A percentile compares a stretch with the other conserved stretches of the same genome.
Conservation (phyloP, 2,888 invertebrate genomes). For the Nephrotoma guestfalica region DNA sequence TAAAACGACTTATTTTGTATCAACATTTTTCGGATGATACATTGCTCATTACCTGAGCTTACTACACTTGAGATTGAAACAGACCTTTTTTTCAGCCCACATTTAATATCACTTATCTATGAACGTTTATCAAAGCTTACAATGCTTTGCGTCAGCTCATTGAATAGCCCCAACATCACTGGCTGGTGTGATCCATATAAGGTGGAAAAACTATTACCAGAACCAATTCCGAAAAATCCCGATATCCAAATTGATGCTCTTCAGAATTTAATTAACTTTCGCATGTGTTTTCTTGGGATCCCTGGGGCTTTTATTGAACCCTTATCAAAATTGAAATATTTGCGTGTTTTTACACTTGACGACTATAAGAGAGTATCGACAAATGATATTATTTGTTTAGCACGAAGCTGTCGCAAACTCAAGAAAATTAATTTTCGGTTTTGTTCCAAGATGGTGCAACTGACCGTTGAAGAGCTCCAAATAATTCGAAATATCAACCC, state of each 20-base stretch:
- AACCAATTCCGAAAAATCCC: neutral
- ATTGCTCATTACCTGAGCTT: neutral
- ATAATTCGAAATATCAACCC: neutral
- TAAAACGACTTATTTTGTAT: neutral
- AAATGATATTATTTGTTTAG: neutral
- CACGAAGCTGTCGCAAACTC: neutral
- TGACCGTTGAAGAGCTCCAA: neutral
- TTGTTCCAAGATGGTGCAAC: neutral
- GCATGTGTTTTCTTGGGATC: neutral
- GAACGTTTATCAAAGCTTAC: neutral
- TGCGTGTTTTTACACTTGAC: neutral
- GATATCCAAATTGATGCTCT: neutral
- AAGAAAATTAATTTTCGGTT: neutral
- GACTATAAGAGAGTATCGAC: neutral
- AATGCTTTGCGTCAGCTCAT: neutral
- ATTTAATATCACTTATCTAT: neutral
- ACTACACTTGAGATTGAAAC: neutral
- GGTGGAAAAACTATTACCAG: neutral
- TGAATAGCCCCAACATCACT: neutral
- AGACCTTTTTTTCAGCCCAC: neutral
- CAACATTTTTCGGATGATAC: neutral
- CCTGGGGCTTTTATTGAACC: neutral
- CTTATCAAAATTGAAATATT: neutral
- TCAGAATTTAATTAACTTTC: neutral
- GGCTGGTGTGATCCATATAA: neutral